Conservation (phyloP, 92 coral and sea anemone species). For the Palythoa heliodiscus region DNA sequence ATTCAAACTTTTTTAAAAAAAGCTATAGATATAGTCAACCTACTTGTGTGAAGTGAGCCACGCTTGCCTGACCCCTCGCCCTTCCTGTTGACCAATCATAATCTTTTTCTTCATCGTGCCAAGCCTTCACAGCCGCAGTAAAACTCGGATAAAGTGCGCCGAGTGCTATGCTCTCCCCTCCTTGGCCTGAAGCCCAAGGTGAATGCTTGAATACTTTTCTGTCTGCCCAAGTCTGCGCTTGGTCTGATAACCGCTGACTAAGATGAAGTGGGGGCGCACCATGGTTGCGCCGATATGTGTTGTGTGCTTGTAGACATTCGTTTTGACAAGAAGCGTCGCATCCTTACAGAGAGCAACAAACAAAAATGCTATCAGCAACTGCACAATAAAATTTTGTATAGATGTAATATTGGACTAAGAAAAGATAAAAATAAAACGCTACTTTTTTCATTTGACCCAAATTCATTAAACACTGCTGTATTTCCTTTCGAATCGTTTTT, state of each 20-base stretch:
- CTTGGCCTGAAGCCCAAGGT: conserved; percentile 86
- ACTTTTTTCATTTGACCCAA: no score
- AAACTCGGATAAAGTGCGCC: conserved; percentile 84
- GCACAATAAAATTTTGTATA: no score
- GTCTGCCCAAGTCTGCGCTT: conserved; percentile 87
- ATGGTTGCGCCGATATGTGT: conserved; percentile 76
- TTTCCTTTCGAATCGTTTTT: no score
- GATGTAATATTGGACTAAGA: no score
- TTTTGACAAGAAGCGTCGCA: conserved; percentile 73
- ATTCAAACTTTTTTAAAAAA: no score
- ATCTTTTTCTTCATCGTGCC: conserved; percentile 93
- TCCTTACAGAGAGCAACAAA: conserved; percentile 46
- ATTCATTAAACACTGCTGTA: no score
- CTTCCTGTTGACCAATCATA: conserved; percentile 73
- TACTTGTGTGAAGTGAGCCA: conserved; percentile 85
- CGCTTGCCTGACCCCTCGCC: conserved; percentile 53
- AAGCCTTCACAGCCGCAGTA: conserved; percentile 90
- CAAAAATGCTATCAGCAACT: no score
- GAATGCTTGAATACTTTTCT: conserved; percentile 78
- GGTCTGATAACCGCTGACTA: conserved; percentile 73
- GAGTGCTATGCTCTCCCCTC: conserved; percentile 86
- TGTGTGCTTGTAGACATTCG: conserved; percentile 76
- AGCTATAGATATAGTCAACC: neutral
- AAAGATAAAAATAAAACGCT: no score
- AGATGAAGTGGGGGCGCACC: conserved; percentile 69